Conservation (phyloP, 2,113 vertebrate genomes). For the Panthera uncia region DNA sequence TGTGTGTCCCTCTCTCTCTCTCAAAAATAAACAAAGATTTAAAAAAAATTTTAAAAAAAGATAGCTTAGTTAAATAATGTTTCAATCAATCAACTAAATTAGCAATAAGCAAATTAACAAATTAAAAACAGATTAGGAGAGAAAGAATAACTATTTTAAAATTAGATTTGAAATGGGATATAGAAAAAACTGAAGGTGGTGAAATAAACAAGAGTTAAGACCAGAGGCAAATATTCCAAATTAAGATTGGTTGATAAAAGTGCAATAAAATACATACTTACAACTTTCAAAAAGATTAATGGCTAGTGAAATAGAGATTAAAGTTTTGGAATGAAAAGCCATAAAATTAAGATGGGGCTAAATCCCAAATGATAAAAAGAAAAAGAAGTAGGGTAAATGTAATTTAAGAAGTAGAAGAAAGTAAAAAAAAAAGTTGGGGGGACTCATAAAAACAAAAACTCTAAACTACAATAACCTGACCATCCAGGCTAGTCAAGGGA, state of each 20-base stretch:
- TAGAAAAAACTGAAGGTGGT: background rate
- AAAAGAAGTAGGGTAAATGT: background rate
- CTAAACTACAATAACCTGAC: background rate
- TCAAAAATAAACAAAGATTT: too few species aligned
- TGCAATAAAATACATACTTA: conserved; percentile 1
- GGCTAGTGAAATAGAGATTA: background rate
- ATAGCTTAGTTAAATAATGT: background rate
- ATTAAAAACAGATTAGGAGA: background rate
- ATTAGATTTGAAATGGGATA: background rate
- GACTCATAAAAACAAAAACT: background rate
- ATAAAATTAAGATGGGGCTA: background rate
- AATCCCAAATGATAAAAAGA: background rate
- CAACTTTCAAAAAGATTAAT: background rate
- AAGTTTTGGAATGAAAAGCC: background rate
- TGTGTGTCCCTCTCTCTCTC: too few species aligned
- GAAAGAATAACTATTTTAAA: background rate
- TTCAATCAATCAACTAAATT: background rate
- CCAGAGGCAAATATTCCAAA: background rate
- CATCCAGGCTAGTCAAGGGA: background rate
- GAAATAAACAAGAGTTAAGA: background rate
- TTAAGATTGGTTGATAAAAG: background rate
- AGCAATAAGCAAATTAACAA: background rate
- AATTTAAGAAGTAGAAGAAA: conserved; percentile 22
- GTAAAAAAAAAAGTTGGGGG: background rate
- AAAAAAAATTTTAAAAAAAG: background rate